Conservation (phyloP, 2,113 vertebrate species). For the Sigmodon hispidus region DNA sequence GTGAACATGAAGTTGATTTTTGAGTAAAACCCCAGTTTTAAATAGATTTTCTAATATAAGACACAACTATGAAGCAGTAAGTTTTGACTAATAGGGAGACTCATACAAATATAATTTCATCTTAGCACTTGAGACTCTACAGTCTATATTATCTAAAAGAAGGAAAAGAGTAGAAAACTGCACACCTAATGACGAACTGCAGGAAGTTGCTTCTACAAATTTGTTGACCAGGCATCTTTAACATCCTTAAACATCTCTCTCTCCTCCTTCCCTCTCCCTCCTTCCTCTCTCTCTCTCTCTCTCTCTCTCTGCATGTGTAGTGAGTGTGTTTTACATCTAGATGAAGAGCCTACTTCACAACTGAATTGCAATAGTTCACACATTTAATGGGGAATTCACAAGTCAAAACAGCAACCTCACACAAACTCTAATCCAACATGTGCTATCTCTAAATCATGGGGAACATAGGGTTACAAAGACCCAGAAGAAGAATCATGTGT, state of each 20-base stretch:
- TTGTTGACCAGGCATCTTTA: background rate
- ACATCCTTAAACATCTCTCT: background rate
- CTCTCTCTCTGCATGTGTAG: background rate
- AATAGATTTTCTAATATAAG: conserved; percentile 23
- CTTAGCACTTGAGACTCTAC: background rate
- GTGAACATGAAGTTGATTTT: background rate
- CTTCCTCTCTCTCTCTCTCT: background rate
- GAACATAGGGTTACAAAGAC: background rate
- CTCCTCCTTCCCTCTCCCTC: background rate
- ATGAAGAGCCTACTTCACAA: background rate
- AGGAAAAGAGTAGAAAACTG: background rate
- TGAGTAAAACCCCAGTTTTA: conserved; percentile 47
- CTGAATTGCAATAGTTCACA: background rate
- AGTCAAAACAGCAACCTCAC: background rate
- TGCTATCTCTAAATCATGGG: background rate
- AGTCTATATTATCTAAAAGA: conserved; percentile 3
- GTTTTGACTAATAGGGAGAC: background rate
- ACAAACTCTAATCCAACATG: background rate
- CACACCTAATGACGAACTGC: conserved; percentile 10
- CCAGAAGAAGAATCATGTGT: background rate
- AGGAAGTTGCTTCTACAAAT: background rate
- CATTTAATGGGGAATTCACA: background rate
- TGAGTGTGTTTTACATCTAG: background rate
- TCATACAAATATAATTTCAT: conserved; percentile 33
- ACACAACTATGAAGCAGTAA: background rate